Evolutionary conservation across 2,888 invertebrate genomes (phyloP).

Genomic region (Mimachlamys varia): DNA sequence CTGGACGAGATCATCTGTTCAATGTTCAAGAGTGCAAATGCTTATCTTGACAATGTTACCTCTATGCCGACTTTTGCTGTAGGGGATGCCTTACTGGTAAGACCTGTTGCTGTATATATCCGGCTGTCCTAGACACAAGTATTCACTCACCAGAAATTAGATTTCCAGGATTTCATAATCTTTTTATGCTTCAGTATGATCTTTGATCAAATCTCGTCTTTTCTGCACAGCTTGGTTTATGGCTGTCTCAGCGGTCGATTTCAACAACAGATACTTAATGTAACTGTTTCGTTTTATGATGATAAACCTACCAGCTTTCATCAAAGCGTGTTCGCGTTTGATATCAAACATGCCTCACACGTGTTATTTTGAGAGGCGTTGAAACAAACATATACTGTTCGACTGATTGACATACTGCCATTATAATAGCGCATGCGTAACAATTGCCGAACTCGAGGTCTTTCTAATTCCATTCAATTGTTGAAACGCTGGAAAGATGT

Average conservation of each 20-base stretch:
- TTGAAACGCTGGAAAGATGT: not conserved
- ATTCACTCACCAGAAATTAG: not conserved
- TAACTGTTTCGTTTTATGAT: conserved; percentile 4
- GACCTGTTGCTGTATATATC: not conserved
- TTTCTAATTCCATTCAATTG: not conserved
- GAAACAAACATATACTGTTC: not conserved
- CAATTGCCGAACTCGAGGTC: not conserved
- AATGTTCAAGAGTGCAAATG: too few relatives aligned
- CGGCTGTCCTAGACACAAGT: not conserved
- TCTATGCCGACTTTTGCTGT: too few relatives aligned
- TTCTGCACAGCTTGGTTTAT: conserved; percentile 6
- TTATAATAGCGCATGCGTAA: not conserved
- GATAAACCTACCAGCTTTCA: not conserved
- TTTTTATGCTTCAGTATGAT: not conserved
- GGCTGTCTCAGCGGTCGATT: not conserved
- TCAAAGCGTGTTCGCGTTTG: not conserved
- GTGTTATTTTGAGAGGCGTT: not conserved
- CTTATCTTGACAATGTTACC: too few relatives aligned
- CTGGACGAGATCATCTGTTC: too few relatives aligned
- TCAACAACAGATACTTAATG: not conserved
- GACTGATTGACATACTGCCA: not conserved
- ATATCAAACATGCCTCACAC: not conserved
- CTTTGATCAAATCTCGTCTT: conserved; percentile 23
- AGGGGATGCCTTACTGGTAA: not conserved
- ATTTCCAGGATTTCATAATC: not conserved